These are phyloP conservation scores for Drosophila nannoptera DNA, from an alignment of 1,140 invertebrate species.

Conservation along the genomic window DNA sequence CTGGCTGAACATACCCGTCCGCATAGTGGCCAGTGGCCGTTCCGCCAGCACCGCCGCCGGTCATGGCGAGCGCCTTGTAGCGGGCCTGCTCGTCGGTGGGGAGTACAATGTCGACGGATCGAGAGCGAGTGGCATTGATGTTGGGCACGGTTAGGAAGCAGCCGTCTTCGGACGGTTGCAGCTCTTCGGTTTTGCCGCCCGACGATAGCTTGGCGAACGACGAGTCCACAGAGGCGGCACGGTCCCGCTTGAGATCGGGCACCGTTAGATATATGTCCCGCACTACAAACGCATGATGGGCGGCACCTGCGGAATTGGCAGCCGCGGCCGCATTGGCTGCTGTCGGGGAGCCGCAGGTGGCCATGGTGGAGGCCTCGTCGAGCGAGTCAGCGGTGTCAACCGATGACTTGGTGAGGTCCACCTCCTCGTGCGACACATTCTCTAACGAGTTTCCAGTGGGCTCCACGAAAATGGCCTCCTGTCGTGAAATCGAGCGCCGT, in stretches of 20 bases:
- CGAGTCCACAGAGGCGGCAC: conserved; percentile 91
- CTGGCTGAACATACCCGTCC: conserved; percentile 63
- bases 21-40: conserved; percentile 42
- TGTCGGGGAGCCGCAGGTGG: conserved; percentile 65
- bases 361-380: conserved; percentile 77
- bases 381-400: conserved; percentile 80
- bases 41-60: conserved; percentile 56
- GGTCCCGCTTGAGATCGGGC: conserved; percentile 88
- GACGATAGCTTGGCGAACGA: conserved; percentile 87
- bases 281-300: conserved; percentile 76
- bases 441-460: conserved; percentile 84
- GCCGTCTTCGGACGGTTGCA: conserved; percentile 82
- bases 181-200: conserved; percentile 83
- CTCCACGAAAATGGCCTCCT: conserved; percentile 88
- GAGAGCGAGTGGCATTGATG: conserved; percentile 85
- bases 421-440: conserved; percentile 82
- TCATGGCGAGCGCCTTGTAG: conserved; percentile 88
- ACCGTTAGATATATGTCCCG: conserved; percentile 89
- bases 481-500: conserved; percentile 85
- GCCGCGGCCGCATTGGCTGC: conserved; percentile 21
- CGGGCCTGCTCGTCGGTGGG: conserved; percentile 91
- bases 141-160: conserved; percentile 84
- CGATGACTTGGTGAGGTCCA: conserved; percentile 79
- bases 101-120: conserved; percentile 93
- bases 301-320: conserved; percentile 4